Evolutionary conservation across 2,113 vertebrate species (phyloP).

Genomic region (Falcunculus frontatus): DNA sequence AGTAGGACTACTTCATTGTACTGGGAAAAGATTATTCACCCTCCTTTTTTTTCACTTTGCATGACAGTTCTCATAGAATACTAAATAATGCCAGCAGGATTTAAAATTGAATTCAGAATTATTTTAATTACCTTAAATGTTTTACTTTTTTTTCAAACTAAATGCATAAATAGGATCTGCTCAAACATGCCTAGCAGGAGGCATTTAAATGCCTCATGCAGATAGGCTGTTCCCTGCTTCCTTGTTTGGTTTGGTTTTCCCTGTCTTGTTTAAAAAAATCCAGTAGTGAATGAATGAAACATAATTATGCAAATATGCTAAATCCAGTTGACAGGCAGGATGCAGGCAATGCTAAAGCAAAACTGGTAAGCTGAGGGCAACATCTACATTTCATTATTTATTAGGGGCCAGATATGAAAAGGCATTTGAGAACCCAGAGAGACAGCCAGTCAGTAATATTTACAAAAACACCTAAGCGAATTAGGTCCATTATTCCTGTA

Average conservation of each 20-base stretch:
- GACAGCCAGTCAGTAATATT: background rate
- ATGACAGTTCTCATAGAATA: background rate
- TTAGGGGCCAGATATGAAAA: slow-evolving; percentile 25
- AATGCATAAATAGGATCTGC: slow-evolving; percentile 46
- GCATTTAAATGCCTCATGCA: slow-evolving; percentile 28
- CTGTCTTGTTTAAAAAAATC: slow-evolving; percentile 13
- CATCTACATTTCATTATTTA: slow-evolving; percentile 43
- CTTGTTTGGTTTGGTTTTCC: slow-evolving; percentile 10
- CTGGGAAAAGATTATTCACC: background rate
- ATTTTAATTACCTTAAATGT: slow-evolving; percentile 43
- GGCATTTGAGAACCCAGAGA: background rate
- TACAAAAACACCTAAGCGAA: background rate
- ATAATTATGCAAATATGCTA: slow-evolving; percentile 27
- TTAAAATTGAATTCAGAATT: slow-evolving; percentile 36
- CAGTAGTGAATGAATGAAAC: slow-evolving; percentile 43
- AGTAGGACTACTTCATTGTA: background rate
- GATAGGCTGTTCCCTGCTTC: slow-evolving; percentile 6
- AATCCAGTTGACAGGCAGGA: slow-evolving; percentile 31
- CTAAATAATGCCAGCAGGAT: background rate
- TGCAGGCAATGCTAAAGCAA: slow-evolving; percentile 5
- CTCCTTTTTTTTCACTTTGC: background rate
- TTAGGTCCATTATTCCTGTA: background rate
- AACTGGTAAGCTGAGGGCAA: slow-evolving; percentile 41
- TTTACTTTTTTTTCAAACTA: slow-evolving; percentile 27
- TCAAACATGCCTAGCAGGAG: slow-evolving; percentile 31